Base-by-base conservation (phyloP, 1,140 invertebrate species). In the Philopotamus ludificatus region DNA sequence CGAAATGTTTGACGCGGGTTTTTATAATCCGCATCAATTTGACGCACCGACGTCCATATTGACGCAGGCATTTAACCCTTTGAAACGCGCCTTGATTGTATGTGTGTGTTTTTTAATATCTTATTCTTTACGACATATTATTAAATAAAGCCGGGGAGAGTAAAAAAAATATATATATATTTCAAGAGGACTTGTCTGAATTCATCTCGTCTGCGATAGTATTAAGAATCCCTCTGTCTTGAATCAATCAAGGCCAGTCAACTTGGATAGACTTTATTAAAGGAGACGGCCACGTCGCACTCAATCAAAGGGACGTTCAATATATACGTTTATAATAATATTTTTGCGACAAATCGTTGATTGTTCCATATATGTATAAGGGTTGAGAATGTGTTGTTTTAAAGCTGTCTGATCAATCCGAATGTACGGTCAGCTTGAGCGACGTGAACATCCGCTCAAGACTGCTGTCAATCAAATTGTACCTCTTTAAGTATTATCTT, bases 161-260 rank as follows among this genome's bases (percentile, higher is more conserved):
- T n/a, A n/a, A n/a, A n/a, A n/a, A n/a, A n/a, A n/a, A n/a, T 49
- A 4, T 49, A 49, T 18, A 54, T 54, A 44, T 28, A 41, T 55
- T 7, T 16, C n/a, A 10, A 55, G 2, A 12, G 39, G 12, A 66
- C 45, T 18, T 10, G 55, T 39, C 64, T 60, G 64, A 28, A 26
- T 51, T 58, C 28, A 63, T 63, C 53, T 51, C 57, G 65, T 62
- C 59, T 67, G 65, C 42, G 53, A 67, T 67, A 53, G 62, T 63
- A 58, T 62, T 67, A 63, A 67, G 61, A 61, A 64, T 64, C 66
- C 67, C 58, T 60, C 49, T 65, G 67, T 68, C 67, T 65, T 60
- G 58, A 65, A 68, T 68, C 67, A 65, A 68, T 68, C 67, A 65
- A 58, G 66, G 61, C 51, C 63, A 65, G 58, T 68, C 67, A 64